Base-by-base conservation (phyloP, 1,140 invertebrate genomes). In the Drosophila persimilis region DNA sequence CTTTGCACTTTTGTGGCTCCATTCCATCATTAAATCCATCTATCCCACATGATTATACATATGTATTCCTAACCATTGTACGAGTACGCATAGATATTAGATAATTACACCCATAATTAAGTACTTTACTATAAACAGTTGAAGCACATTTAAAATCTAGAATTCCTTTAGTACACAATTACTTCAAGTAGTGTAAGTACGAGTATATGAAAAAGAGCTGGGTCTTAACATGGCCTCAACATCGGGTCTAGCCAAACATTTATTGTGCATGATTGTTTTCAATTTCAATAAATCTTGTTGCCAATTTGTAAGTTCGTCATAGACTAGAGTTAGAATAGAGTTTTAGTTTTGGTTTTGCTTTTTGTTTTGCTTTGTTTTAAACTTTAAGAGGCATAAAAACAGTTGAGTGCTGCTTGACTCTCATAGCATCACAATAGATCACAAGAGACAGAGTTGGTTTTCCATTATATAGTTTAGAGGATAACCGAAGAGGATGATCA, bases 201-300 rank as follows among this genome's bases (percentile, higher is more conserved):
- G 58, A 79, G 58, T 71, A 64, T 71, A 78, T 75, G 81, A 78
- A 70, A 73, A 46, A 53, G 58, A 61, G 50, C 51, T 65, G 59
- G 78, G 45, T 64, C 65, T 77, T 81, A 69, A 72, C 69, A 74
- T 74, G 70, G 60, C 55, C 67, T 77, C 74, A 5, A 20, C 20
- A 5, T 26, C 69, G 65, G 44, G 52, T 64, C 67, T 62, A 64
- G 56, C 73, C 75, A 64, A 73, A 80, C 62, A 63, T 80, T 86
- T 86, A 83, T 86, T 88, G 83, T 88, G 83, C 74, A 81, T 86
- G 81, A 86, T 86, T 86, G 81, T 86, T 78, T 62, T 81, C 77
- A 86, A 79, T 61, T 62, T 81, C 77, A 80, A 79, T 61, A 67
- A 62, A 65, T 76, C 44, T 13, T 39, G 52, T 45, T 55, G 75